These are phyloP conservation scores for Kuschelorhynchus macadamiae DNA, from an alignment of 2,888 invertebrate genomes.

Conservation along the genomic window DNA sequence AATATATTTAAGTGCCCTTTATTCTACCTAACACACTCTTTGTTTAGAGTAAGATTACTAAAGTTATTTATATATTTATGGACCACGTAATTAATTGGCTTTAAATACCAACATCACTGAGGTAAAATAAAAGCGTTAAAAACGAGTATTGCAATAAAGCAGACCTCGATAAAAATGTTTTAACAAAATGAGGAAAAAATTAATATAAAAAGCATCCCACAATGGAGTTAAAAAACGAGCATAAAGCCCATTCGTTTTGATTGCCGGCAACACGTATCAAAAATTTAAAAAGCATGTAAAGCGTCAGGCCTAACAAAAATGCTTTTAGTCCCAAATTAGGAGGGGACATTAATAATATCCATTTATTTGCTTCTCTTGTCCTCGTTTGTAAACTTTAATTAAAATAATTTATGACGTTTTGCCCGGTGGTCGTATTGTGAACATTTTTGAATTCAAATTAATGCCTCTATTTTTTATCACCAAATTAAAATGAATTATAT, in stretches of 20 bases:
- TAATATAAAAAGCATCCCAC: constrained; percentile 12
- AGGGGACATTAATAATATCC: constrained; percentile 63
- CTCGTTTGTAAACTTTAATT: constrained; percentile 58
- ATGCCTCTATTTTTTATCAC: constrained; percentile 59
- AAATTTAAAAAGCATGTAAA: constrained; percentile 62
- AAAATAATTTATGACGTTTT: constrained; percentile 57
- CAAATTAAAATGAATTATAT: constrained; percentile 64
- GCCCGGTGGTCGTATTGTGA: constrained; percentile 21
- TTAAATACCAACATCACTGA: no score
- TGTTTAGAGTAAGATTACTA: no score
- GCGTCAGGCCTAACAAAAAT: constrained; percentile 65
- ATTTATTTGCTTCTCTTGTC: constrained; percentile 51
- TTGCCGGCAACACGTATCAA: constrained; percentile 54
- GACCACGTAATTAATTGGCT: no score
- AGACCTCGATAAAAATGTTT: constrained; percentile 1
- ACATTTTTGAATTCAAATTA: constrained; percentile 49
- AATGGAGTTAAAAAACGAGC: constrained; percentile 38
- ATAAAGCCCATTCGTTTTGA: constrained; percentile 43
- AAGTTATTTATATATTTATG: no score
- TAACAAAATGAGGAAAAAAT: constrained; percentile 10
- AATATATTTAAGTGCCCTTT: no score
- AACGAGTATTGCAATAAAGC: no score
- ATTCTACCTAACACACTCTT: no score
- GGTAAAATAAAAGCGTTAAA: no score
- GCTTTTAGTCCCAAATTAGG: constrained; percentile 67